Evolutionary conservation across 1,140 invertebrate species (phyloP).

Genomic region (Condylostylus longicornis): DNA sequence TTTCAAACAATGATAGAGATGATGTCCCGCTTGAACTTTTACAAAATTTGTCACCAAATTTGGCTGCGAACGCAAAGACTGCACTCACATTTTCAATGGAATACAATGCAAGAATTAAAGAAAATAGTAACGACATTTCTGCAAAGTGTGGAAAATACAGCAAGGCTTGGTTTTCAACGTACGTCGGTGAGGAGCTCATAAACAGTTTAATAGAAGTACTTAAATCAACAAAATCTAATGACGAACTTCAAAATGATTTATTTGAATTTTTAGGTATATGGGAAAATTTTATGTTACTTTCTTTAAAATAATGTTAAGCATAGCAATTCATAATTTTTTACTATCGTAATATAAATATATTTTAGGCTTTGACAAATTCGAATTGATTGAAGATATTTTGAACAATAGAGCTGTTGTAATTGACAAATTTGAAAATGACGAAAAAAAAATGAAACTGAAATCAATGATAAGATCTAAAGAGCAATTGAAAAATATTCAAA

Average conservation of each 20-base stretch:
- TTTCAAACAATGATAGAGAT: conserved; percentile 20
- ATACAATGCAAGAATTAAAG: conserved; percentile 18
- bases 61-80: conserved; percentile 20
- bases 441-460: conserved; percentile 21
- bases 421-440: conserved; percentile 30
- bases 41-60: conserved; percentile 31
- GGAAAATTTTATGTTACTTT: too few relatives aligned
- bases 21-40: conserved; percentile 22
- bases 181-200: conserved; percentile 44
- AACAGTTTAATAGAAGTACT: conserved; percentile 43
- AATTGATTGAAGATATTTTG: conserved; percentile 65
- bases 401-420: conserved; percentile 49
- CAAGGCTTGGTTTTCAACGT: conserved; percentile 27
- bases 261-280: conserved; percentile 70
- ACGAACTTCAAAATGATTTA: conserved; percentile 72
- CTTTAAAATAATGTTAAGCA: too few relatives aligned
- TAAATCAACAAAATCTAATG: conserved; percentile 45
- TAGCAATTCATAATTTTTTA: too few relatives aligned
- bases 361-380: conserved; percentile 80
- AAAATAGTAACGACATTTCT: too few relatives aligned
- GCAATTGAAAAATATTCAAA: conserved; percentile 5
- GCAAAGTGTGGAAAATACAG: too few relatives aligned
- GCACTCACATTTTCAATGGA: conserved; percentile 33
- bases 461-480: conserved; percentile 16
- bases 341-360: too few relatives aligned